Evolutionary conservation across 2,113 vertebrate genomes (phyloP).

Genomic region (Nannospalax galili): DNA sequence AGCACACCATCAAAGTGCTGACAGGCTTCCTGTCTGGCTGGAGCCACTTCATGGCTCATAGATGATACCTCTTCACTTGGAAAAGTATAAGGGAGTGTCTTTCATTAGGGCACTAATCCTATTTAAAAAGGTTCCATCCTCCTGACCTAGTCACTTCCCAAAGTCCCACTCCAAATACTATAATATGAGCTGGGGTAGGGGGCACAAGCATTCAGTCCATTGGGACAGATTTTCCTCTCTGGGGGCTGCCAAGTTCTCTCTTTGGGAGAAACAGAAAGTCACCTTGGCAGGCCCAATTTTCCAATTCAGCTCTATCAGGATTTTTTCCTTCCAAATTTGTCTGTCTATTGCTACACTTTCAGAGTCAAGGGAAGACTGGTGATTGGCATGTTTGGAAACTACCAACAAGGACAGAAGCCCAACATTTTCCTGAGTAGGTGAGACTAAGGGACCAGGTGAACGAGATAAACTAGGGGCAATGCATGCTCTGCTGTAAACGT

Average conservation of each 20-base stretch:
- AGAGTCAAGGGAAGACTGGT: neutral
- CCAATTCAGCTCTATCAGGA: neutral
- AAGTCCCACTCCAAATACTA: neutral
- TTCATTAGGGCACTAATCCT: neutral
- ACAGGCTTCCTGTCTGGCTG: neutral
- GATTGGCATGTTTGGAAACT: neutral
- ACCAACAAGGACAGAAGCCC: neutral
- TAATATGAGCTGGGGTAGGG: neutral
- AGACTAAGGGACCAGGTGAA: neutral
- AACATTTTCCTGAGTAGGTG: neutral
- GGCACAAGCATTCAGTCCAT: neutral
- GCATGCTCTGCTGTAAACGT: neutral
- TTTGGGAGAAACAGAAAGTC: neutral
- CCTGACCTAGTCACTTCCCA: neutral
- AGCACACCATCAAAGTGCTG: no score
- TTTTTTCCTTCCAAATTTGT: neutral
- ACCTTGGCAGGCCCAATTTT: neutral
- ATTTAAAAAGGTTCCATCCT: neutral
- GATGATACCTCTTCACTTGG: neutral
- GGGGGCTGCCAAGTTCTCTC: neutral
- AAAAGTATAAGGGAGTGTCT: neutral
- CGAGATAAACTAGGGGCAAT: neutral
- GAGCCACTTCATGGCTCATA: neutral
- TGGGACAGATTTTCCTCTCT: neutral
- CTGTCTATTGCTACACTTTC: constrained; percentile 21